These are phyloP conservation scores for Pyrocoelia pectoralis DNA, from an alignment of 2,888 invertebrate species.

Conservation along the genomic window DNA sequence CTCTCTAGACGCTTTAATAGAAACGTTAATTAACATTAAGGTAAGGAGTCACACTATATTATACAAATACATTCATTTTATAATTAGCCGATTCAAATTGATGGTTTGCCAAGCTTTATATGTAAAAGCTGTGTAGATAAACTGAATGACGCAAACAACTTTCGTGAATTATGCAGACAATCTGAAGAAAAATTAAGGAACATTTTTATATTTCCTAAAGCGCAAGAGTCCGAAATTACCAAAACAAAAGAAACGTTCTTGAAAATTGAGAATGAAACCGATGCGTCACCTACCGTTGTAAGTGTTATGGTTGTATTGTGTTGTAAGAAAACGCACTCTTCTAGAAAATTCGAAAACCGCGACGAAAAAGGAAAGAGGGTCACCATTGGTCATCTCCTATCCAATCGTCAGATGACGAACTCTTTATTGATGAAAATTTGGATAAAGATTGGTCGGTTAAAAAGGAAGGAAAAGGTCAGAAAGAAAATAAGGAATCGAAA, in stretches of 20 bases:
- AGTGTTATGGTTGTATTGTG: neutral
- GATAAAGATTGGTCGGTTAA: slow-evolving; percentile 6
- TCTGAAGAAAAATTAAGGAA: slow-evolving; percentile 48
- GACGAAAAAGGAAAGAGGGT: neutral
- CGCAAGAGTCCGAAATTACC: slow-evolving; percentile 7
- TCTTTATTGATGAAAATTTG: slow-evolving; percentile 15
- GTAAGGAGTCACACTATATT: neutral
- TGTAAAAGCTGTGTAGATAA: slow-evolving; percentile 51
- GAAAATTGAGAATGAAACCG: neutral
- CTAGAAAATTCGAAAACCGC: neutral
- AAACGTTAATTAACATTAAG: slow-evolving; percentile 16
- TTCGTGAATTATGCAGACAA: slow-evolving; percentile 51
- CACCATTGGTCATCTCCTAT: neutral
- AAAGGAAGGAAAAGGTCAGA: slow-evolving; percentile 6
- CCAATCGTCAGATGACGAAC: slow-evolving; percentile 23
- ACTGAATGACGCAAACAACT: slow-evolving; percentile 49
- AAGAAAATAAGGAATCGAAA: slow-evolving; percentile 16
- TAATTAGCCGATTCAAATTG: slow-evolving; percentile 43
- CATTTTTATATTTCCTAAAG: slow-evolving; percentile 21
- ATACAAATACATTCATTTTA: slow-evolving; percentile 22
- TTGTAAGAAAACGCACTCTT: neutral
- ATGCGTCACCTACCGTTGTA: neutral
- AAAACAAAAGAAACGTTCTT: slow-evolving; percentile 4
- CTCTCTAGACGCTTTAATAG: slow-evolving; percentile 39
- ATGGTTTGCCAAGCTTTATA: slow-evolving; percentile 52